A percentile compares a stretch with the other conserved stretches of the same genome.
These are phyloP conservation scores for Neoarius graeffei DNA, from an alignment of 2,113 vertebrate genomes.

Conservation along the genomic window DNA sequence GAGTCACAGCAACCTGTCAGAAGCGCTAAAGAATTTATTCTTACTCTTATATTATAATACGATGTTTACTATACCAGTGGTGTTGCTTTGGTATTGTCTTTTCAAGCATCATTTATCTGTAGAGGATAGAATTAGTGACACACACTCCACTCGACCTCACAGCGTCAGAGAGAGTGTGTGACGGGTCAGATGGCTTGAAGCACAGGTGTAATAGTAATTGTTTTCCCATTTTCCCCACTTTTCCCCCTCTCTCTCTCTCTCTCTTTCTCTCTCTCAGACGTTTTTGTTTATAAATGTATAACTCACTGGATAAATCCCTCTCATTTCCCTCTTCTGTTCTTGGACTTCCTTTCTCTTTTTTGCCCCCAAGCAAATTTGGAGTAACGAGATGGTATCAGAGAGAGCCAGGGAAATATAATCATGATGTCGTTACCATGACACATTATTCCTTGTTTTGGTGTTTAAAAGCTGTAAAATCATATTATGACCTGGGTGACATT, in stretches of 20 bases:
- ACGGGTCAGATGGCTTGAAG: background rate
- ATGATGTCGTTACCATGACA: background rate
- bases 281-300: background rate
- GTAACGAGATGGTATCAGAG: background rate
- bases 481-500: background rate
- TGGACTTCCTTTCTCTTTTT: background rate
- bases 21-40: background rate
- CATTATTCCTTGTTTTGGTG: background rate
- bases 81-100: background rate
- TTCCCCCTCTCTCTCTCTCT: background rate
- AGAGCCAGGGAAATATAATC: background rate
- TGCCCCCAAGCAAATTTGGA: background rate
- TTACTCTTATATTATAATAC: background rate
- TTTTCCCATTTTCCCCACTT: background rate
- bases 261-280: background rate
- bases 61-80: background rate
- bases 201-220: background rate
- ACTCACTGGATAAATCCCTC: background rate
- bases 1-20: background rate
- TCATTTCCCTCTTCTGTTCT: background rate
- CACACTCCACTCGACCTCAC: background rate
- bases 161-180: background rate
- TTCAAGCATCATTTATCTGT: background rate
- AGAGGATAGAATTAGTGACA: background rate
- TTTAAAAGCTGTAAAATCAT: background rate